Evolutionary conservation across 2,888 invertebrate genomes (phyloP).

Genomic region (Celastrina argiolus): DNA sequence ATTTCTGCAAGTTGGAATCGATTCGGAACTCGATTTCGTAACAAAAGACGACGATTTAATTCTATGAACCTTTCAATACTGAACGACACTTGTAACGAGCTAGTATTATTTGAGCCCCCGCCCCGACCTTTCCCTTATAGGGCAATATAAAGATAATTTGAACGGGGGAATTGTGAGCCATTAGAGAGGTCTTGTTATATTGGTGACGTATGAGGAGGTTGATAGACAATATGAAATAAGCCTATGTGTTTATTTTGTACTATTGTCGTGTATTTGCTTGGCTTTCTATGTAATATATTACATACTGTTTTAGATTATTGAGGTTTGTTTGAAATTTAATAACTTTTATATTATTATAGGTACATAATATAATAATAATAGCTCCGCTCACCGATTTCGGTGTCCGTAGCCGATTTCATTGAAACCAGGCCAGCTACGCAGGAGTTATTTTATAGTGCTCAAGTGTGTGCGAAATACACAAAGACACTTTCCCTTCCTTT

Average conservation of each 20-base stretch:
- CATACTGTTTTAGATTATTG: too few relatives aligned
- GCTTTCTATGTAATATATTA: too few relatives aligned
- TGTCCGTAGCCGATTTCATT: too few relatives aligned
- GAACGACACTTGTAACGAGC: neutral
- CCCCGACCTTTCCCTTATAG: neutral
- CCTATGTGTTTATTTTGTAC: neutral
- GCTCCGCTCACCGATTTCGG: too few relatives aligned
- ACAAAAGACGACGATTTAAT: slow-evolving; percentile 18
- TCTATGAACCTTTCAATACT: slow-evolving; percentile 18
- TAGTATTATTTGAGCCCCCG: neutral
- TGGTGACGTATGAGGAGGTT: neutral
- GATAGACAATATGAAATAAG: neutral
- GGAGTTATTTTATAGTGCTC: too few relatives aligned
- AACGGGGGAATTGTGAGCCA: neutral
- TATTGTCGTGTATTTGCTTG: neutral
- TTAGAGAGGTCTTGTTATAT: slow-evolving; percentile 1
- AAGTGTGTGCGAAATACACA: too few relatives aligned
- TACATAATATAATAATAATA: too few relatives aligned
- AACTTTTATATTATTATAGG: too few relatives aligned
- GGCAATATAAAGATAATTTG: neutral
- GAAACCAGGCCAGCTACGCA: too few relatives aligned
- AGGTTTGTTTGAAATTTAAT: too few relatives aligned
- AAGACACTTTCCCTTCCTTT: too few relatives aligned
- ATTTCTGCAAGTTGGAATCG: neutral
- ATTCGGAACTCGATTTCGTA: slow-evolving; percentile 12